A percentile compares a stretch with the other conserved stretches of the same genome.
phyloP scores from a whole-genome alignment of 2,888 invertebrate species.

The Parelbella ahira region DNA sequence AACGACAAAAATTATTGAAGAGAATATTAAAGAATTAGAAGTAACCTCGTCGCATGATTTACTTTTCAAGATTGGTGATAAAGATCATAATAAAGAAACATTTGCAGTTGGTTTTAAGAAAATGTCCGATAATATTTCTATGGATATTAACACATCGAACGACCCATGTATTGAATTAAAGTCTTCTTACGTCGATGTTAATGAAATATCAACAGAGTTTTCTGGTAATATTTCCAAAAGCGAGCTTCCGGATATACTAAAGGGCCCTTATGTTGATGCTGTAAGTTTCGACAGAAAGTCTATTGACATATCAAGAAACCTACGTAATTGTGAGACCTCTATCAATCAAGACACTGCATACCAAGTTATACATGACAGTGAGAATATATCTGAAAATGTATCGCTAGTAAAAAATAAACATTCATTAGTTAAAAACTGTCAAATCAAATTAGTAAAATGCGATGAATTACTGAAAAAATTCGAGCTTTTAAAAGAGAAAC shows the following conservation, averaged over 20 bases:
- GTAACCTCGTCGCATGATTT: conserved; percentile 44
- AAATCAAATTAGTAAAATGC: conserved; percentile 45
- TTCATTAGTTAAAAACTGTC: conserved; percentile 33
- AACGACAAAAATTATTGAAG: conserved; percentile 26
- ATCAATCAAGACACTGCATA: too few species aligned
- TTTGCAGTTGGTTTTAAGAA: neutral
- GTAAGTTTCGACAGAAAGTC: too few species aligned
- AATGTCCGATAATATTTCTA: neutral
- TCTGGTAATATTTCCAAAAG: too few species aligned
- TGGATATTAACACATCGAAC: conserved; percentile 1
- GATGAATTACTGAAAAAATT: conserved; percentile 45
- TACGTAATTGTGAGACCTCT: too few species aligned
- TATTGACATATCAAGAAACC: too few species aligned
- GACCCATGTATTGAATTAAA: too few species aligned
- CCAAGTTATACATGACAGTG: too few species aligned
- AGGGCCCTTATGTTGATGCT: too few species aligned
- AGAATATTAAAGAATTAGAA: conserved; percentile 41
- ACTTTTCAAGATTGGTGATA: conserved; percentile 30
- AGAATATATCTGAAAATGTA: too few species aligned
- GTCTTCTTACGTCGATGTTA: too few species aligned
- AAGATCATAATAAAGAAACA: conserved; percentile 5
- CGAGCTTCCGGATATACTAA: too few species aligned
- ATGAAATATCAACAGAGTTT: too few species aligned
- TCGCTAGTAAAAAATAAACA: neutral
- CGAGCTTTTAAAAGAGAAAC: conserved; percentile 36